Percentiles rank a stretch among this genome's conserved stretches.
Evolutionary conservation across 2,113 vertebrate species (phyloP).

Genomic region (Cynopterus brachyotis): DNA sequence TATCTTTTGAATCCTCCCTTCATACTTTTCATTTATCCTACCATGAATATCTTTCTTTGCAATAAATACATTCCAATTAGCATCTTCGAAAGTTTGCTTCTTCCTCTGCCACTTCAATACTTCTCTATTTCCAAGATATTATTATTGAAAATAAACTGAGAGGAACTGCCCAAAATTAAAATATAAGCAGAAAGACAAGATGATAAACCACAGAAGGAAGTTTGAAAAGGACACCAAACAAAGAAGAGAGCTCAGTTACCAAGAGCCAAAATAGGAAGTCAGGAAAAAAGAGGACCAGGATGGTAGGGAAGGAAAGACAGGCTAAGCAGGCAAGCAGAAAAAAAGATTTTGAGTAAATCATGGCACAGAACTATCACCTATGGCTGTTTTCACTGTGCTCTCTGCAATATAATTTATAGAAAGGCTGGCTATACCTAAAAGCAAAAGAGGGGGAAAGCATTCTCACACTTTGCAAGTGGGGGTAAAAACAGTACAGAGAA

Average conservation of each 20-base stretch:
- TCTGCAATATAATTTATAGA: not conserved
- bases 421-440: not conserved
- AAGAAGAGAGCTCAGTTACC: not conserved
- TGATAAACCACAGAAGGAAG: not conserved
- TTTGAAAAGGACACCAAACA: not conserved
- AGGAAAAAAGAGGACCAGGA: not conserved
- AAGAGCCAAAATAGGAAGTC: not conserved
- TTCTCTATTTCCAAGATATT: not conserved
- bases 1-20: not conserved
- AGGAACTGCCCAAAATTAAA: not conserved
- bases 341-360: not conserved
- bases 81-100: constrained; percentile 3
- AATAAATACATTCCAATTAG: not conserved
- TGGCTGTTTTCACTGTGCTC: not conserved
- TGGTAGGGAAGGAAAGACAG: not conserved
- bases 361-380: not conserved
- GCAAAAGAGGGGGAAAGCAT: not conserved
- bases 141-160: not conserved
- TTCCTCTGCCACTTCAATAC: not conserved
- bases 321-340: not conserved
- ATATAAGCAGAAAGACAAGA: not conserved
- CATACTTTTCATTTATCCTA: constrained; percentile 31
- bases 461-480: not conserved
- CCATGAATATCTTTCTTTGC: constrained; percentile 1
- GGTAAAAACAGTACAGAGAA: not conserved